phyloP scores from a whole-genome alignment of 2,797 vertebrate genomes.

The Hybognathus amarus region DNA sequence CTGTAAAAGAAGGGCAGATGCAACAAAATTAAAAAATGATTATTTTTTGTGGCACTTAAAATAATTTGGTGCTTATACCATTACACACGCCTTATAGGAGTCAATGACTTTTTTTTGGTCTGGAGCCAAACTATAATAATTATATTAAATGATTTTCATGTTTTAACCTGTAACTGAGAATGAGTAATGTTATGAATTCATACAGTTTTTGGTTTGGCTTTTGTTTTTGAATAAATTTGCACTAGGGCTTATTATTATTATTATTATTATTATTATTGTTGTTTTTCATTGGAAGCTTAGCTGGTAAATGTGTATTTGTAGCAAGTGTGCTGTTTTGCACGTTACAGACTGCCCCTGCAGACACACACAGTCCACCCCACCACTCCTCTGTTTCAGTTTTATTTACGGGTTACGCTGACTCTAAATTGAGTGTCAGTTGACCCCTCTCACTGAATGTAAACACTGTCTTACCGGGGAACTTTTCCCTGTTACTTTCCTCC shows the following conservation, averaged over 20 bases:
- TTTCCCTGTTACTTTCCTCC: slow-evolving; percentile 11
- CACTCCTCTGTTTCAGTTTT: slow-evolving; percentile 7
- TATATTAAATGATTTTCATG: neutral
- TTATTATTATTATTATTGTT: too few relatives aligned
- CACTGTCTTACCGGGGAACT: neutral
- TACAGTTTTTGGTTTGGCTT: neutral
- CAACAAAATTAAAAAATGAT: too few relatives aligned
- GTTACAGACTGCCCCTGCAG: too few relatives aligned
- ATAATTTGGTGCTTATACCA: neutral
- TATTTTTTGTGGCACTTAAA: too few relatives aligned
- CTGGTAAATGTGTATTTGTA: neutral
- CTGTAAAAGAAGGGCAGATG: too few relatives aligned
- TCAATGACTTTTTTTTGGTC: too few relatives aligned
- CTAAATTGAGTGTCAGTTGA: neutral
- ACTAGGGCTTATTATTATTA: rapidly evolving
- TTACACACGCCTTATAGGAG: too few relatives aligned
- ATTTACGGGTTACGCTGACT: neutral
- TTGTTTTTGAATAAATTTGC: neutral
- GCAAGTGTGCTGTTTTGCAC: neutral
- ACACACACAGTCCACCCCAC: neutral
- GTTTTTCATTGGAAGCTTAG: neutral
- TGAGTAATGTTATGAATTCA: neutral
- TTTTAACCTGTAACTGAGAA: neutral
- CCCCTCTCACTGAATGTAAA: neutral
- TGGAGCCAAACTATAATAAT: too few relatives aligned